phyloP scores from a whole-genome alignment of 2,797 vertebrate genomes.

The Dicrostonyx torquatus region DNA sequence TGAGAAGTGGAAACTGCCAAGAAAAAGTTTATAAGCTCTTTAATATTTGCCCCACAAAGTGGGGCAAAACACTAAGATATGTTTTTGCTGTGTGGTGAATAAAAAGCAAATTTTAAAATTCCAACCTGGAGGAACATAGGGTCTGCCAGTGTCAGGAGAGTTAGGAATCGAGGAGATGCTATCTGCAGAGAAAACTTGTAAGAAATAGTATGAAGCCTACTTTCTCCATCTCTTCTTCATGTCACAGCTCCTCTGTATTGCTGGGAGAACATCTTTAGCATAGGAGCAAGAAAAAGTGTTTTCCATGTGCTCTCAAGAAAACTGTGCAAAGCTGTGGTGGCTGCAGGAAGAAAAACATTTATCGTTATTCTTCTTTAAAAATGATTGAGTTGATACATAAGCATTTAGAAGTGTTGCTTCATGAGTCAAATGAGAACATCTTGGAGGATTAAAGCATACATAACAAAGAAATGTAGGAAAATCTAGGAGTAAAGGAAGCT shows the following conservation, averaged over 20 bases:
- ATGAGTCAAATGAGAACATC: conserved; percentile 59
- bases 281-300: neutral
- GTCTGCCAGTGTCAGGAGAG: neutral
- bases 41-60: neutral
- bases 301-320: conserved; percentile 47
- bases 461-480: conserved; percentile 63
- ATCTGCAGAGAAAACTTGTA: neutral
- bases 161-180: neutral
- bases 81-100: neutral
- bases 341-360: conserved; percentile 70
- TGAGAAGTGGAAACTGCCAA: neutral
- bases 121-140: neutral
- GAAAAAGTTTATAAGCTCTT: neutral
- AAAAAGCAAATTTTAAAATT: conserved; percentile 16
- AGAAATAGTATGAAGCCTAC: neutral
- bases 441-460: conserved; percentile 70
- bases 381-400: conserved; percentile 67
- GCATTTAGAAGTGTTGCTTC: conserved; percentile 73
- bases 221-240: neutral
- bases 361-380: conserved; percentile 70
- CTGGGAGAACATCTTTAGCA: neutral
- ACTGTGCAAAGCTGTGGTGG: conserved; percentile 38
- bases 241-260: neutral
- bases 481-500: conserved; percentile 44
- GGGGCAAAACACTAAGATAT: neutral